These are phyloP conservation scores for Sterna hirundo DNA, from an alignment of 2,113 vertebrate species.

Conservation along the genomic window DNA sequence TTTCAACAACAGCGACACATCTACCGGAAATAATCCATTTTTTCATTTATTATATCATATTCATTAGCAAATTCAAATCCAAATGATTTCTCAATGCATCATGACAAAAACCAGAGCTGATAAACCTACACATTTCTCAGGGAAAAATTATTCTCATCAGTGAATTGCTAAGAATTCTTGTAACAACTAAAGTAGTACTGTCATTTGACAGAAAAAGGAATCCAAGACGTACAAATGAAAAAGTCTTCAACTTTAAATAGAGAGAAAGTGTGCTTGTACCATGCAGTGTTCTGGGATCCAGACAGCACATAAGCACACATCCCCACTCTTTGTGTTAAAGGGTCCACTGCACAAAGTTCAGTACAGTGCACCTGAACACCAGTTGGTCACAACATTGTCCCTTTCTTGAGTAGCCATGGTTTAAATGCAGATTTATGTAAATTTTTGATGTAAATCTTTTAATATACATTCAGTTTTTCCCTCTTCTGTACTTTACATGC, in stretches of 20 bases:
- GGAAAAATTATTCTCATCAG: not conserved
- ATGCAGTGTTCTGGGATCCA: not conserved
- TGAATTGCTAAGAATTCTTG: not conserved
- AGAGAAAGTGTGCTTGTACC: not conserved
- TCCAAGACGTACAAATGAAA: not conserved
- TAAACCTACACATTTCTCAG: not conserved
- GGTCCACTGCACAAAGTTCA: not conserved
- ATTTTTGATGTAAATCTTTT: not conserved
- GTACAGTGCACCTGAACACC: not conserved
- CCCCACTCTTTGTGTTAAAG: accelerated
- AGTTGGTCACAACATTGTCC: not conserved
- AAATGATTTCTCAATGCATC: not conserved
- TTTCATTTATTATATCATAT: not conserved
- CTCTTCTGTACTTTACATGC: not conserved
- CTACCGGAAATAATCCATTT: not conserved
- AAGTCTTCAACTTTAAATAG: not conserved
- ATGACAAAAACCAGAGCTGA: not conserved
- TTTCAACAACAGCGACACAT: not conserved
- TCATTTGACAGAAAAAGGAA: not conserved
- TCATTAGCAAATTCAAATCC: not conserved
- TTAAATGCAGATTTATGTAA: not conserved
- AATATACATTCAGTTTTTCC: not conserved
- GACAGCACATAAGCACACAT: not conserved
- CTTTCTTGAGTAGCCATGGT: not conserved
- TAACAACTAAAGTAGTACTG: not conserved